Evolutionary conservation across 2,113 vertebrate genomes (phyloP).

Genomic region (Antennarius striatus): DNA sequence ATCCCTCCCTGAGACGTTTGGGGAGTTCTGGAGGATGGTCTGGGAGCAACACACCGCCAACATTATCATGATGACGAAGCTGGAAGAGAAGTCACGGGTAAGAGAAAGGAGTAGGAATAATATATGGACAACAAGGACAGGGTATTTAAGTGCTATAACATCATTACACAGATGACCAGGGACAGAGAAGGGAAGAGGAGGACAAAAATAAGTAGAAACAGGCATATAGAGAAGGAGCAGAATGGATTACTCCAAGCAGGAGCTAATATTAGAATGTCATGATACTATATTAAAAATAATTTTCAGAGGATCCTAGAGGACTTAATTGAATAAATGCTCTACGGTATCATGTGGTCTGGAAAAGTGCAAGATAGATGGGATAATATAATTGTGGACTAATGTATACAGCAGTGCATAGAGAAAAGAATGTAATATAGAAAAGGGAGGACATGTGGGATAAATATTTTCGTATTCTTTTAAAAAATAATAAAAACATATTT

Average conservation of each 20-base stretch:
- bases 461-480: neutral
- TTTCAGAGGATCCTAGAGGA: neutral
- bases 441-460: no score
- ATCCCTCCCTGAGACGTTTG: conserved; percentile 94
- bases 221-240: no score
- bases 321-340: neutral
- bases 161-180: conserved; percentile 87
- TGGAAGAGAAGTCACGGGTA: conserved; percentile 97
- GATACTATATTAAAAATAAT: no score
- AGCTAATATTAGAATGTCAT: no score
- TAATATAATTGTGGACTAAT: no score
- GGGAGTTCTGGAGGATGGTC: conserved; percentile 99
- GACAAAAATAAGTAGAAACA: neutral
- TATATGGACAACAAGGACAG: neutral
- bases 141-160: conserved; percentile 57
- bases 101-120: conserved; percentile 49
- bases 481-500: neutral
- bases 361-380: no score
- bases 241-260: no score
- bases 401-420: no score
- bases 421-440: no score
- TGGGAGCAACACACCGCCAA: conserved; percentile 98
- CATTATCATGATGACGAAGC: conserved; percentile 98
- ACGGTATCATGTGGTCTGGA: neutral
- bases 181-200: conserved; percentile 78